A percentile compares a stretch with the other conserved stretches of the same genome.
These are phyloP conservation scores for Spialia ferax DNA, from an alignment of 2,888 invertebrate genomes.

Conservation along the genomic window DNA sequence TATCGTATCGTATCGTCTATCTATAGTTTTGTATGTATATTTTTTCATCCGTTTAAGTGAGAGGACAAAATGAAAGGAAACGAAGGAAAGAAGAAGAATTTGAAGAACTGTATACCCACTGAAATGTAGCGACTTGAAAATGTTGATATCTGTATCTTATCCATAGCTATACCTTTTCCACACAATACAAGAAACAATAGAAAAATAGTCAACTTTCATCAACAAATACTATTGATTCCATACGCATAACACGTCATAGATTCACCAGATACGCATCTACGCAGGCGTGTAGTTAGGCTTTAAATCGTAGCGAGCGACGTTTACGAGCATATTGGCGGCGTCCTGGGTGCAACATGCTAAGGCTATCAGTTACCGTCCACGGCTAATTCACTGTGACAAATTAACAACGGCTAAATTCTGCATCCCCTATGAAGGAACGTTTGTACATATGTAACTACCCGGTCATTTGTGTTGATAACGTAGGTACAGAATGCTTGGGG, in stretches of 20 bases:
- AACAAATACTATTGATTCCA: conserved; percentile 9
- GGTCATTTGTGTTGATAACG: conserved; percentile 14
- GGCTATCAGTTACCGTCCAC: conserved; percentile 82
- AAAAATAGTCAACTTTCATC: neutral
- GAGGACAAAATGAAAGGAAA: no score
- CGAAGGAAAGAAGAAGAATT: no score
- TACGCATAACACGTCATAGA: conserved; percentile 44
- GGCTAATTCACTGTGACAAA: conserved; percentile 86
- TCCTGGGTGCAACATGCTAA: conserved; percentile 83
- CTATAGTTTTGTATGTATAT: no score
- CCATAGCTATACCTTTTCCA: no score
- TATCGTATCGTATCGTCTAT: no score
- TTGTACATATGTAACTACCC: conserved; percentile 27
- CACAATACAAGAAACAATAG: neutral
- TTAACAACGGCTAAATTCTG: conserved; percentile 83
- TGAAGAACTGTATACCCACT: no score
- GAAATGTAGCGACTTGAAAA: no score
- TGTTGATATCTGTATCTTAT: no score
- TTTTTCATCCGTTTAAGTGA: no score
- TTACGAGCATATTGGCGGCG: conserved; percentile 83
- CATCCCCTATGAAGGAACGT: conserved; percentile 54
- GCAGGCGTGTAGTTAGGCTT: conserved; percentile 71
- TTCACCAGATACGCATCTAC: conserved; percentile 70
- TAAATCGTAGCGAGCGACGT: conserved; percentile 78
- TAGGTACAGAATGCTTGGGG: neutral